A percentile compares a stretch with the other conserved stretches of the same genome.
Conservation (phyloP, 2,888 invertebrate species). For the Lordiphosa andalusiaca region DNA sequence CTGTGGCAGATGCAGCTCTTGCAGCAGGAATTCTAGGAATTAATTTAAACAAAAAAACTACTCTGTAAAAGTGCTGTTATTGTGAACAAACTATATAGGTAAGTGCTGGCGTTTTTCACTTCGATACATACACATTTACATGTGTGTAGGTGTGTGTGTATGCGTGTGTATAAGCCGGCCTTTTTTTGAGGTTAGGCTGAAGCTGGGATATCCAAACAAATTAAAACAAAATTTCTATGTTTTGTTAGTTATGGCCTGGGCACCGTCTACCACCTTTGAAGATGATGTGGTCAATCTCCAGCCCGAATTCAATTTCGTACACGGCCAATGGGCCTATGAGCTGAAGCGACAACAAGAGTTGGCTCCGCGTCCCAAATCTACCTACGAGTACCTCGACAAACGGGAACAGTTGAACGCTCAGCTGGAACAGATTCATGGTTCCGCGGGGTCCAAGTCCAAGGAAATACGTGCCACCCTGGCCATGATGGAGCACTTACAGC, state of each 20-base stretch:
- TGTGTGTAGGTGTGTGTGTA: not conserved
- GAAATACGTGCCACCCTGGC: constrained; percentile 42
- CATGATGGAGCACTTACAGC: constrained; percentile 70
- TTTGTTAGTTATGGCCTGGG: constrained; percentile 66
- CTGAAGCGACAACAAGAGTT: constrained; percentile 17
- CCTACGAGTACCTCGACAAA: constrained; percentile 39
- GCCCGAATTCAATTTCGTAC: constrained; percentile 67
- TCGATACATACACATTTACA: not conserved
- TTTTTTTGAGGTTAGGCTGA: not conserved
- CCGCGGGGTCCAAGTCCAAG: constrained; percentile 24
- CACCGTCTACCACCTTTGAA: constrained; percentile 70
- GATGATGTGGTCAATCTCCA: constrained; percentile 75
- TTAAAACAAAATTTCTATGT: not conserved
- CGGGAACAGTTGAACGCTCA: constrained; percentile 28
- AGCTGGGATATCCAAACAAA: not conserved
- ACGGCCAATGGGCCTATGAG: constrained; percentile 63
- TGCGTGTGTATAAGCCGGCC: not conserved
- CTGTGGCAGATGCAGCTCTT: too few species aligned
- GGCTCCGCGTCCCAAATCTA: constrained; percentile 27
- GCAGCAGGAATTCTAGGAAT: not conserved
- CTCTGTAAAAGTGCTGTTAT: too few species aligned
- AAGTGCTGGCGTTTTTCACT: too few species aligned
- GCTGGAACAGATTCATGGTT: constrained; percentile 6
- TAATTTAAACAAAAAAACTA: too few species aligned
- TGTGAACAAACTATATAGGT: not conserved